Conservation (phyloP, 2,888 invertebrate genomes). For the Oscheius sp. region DNA sequence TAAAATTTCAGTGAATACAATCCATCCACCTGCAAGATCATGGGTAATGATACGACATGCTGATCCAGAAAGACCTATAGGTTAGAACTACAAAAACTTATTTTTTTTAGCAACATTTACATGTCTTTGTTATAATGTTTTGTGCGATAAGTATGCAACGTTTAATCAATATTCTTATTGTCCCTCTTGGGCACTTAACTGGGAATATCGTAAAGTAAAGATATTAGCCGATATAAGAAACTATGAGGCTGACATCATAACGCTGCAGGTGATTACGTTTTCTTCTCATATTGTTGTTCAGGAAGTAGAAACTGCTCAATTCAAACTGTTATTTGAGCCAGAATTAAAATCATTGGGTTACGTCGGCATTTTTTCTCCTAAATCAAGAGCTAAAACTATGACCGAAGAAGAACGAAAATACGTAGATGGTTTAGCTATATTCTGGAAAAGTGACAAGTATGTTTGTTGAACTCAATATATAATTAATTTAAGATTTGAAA, state of each 20-base stretch:
- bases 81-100: constrained; percentile 37
- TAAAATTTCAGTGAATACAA: constrained; percentile 55
- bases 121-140: constrained; percentile 98
- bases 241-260: constrained; percentile 95
- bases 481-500: constrained; percentile 80
- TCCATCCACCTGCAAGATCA: constrained; percentile 58
- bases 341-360: constrained; percentile 86
- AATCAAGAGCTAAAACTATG: constrained; percentile 98
- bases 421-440: constrained; percentile 99
- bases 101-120: constrained; percentile 78
- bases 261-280: constrained; percentile 76
- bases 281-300: constrained; percentile 72
- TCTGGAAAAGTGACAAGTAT: constrained; percentile 78
- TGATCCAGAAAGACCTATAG: constrained; percentile 65
- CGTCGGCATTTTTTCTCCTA: constrained; percentile 86
- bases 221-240: constrained; percentile 91
- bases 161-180: constrained; percentile 98
- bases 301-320: constrained; percentile 99
- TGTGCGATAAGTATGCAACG: constrained; percentile 98
- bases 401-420: constrained; percentile 92
- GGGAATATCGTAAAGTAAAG: constrained; percentile 97
- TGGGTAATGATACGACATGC: constrained; percentile 62
- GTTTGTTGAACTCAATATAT: too few relatives aligned
- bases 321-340: constrained; percentile 92
- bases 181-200: constrained; percentile 96